Conservation (phyloP, 2,888 invertebrate species). For the Ophion ventricosus region DNA sequence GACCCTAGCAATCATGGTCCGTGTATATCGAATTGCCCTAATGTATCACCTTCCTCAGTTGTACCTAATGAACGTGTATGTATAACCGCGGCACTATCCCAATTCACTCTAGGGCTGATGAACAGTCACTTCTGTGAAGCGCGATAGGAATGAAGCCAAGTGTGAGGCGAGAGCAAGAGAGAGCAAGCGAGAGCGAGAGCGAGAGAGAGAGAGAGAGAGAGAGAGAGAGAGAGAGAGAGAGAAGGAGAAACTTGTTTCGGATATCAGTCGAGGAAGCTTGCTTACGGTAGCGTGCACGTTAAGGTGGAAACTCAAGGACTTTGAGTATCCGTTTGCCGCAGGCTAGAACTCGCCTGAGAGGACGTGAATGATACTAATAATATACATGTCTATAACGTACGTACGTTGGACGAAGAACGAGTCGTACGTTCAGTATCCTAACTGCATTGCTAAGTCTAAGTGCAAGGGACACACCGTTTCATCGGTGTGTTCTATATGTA, state of each 20-base stretch:
- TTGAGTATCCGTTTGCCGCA: slow-evolving; percentile 40
- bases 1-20: no score
- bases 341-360: slow-evolving; percentile 15
- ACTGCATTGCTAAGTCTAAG: slow-evolving; percentile 21
- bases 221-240: slow-evolving; percentile 16
- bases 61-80: background rate
- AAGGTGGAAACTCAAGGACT: slow-evolving; percentile 54
- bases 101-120: background rate
- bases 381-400: slow-evolving; percentile 14
- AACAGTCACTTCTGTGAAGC: background rate
- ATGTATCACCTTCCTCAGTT: background rate
- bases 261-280: slow-evolving; percentile 32
- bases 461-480: slow-evolving; percentile 14
- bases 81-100: background rate
- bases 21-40: no score
- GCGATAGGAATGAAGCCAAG: background rate
- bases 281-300: slow-evolving; percentile 24
- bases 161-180: slow-evolving; percentile 9
- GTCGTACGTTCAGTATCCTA: background rate
- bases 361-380: slow-evolving; percentile 39
- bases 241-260: slow-evolving; percentile 27
- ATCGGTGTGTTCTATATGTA: background rate
- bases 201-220: slow-evolving; percentile 50
- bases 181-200: slow-evolving; percentile 12
- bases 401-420: slow-evolving; percentile 7